These are phyloP conservation scores for Prunella fulvescens DNA, from an alignment of 2,113 vertebrate genomes.

Conservation along the genomic window DNA sequence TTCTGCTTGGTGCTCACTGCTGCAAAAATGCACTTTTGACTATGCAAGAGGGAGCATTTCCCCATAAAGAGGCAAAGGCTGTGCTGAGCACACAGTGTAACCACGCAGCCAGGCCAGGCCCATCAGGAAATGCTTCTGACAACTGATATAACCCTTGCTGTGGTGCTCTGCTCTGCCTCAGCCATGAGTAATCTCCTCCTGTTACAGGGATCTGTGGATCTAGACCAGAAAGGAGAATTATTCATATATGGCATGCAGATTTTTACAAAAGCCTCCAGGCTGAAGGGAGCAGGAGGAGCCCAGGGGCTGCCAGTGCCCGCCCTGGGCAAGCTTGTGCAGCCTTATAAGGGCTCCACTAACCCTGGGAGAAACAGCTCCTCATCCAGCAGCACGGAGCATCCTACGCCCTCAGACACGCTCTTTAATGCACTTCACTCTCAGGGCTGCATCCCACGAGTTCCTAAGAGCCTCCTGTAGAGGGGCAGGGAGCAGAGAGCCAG, in stretches of 20 bases:
- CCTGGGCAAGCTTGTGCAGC: not conserved
- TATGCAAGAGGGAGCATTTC: not conserved
- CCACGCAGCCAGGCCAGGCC: not conserved
- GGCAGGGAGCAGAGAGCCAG: not conserved
- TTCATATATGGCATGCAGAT: constrained; percentile 27
- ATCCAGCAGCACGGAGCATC: not conserved
- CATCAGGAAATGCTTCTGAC: constrained; percentile 5
- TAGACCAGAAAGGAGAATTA: constrained; percentile 33
- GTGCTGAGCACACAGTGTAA: not conserved
- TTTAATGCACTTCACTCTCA: not conserved
- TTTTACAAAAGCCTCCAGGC: not conserved
- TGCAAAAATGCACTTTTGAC: not conserved
- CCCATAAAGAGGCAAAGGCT: not conserved
- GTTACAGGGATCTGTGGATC: not conserved
- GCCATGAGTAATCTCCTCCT: not conserved
- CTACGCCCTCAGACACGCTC: accelerated
- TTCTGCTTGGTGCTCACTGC: not conserved
- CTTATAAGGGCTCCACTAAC: constrained; percentile 31
- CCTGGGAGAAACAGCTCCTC: not conserved
- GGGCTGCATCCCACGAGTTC: accelerated
- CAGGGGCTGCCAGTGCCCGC: not conserved
- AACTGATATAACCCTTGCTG: not conserved
- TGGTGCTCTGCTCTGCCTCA: not conserved
- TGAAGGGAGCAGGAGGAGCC: not conserved
- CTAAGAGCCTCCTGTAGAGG: accelerated